Base-by-base conservation (phyloP, 1,140 invertebrate species). In the Branchinecta lynchi region DNA sequence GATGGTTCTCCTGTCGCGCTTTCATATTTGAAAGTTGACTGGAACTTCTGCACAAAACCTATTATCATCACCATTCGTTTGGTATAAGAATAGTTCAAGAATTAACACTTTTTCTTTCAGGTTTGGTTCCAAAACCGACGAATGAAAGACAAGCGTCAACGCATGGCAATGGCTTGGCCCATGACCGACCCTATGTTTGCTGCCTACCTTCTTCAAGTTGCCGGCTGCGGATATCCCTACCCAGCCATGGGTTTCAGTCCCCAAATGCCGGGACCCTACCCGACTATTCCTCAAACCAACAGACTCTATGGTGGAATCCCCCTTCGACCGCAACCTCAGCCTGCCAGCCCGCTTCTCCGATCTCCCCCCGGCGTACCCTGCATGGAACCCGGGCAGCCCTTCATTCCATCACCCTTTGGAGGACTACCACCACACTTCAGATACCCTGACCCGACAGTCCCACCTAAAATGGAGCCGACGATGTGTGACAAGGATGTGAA, bases 121-220 rank as follows among this genome's bases (percentile, higher is more conserved):
- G 93, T 98, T 5, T 98, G 96, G 96, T 98, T 98, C 77, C 96
- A 98, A 84, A 98, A 98, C 76, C 84, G 96, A 12, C 83, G 96
- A n/a, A 98, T 98, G 96, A 98, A 98, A 77, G 93, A 98, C 80
- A 98, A 98, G 75, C 83, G 95, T 0, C 94, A 98, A 77, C 79
- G 92, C 8, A 87, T 96, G 79, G 90, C 93, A 0, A 84, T 97
- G 67, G 86, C 90, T 0, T 97, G 94, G 94, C 93, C 95, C 0
- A 94, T 96, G 77, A 88, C 90, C 0, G 93, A 97, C 75, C 93
- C 93, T 7, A 85, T 90, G 0, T 85, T 97, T 71, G 92, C 93
- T 0, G 92, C 92, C 0, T 90, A 90, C n/a, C 82, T 96, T 8
- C 81, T 95, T 0, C 91, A 93, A 74, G 92, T 92, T 0, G 90